Base-by-base conservation (phyloP, 2,113 vertebrate genomes). In the Dunckerocampus dactyliophorus region DNA sequence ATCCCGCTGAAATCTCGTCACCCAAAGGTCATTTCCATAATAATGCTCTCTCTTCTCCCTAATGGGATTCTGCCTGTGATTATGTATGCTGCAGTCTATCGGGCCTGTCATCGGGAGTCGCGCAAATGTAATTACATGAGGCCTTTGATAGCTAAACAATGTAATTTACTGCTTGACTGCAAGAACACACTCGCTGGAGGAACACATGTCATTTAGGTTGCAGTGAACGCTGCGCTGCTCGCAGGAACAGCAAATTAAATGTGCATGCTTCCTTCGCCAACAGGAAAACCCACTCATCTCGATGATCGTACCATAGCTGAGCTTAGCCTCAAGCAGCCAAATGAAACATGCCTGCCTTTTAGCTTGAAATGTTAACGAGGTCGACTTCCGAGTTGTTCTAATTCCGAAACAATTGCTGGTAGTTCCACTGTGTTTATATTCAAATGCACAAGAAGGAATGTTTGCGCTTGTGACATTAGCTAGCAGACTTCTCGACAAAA, bases 11-110 rank as follows among this genome's bases (percentile, higher is more conserved):
- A 65, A 79, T 82, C 84, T 73, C 63, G 82, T 76, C 83, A 84
- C 76, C 81, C 81, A 85, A 74, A 88, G 85, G 85, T 88, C 80
- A 89, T 88, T 88, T 89, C 79, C 87, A 88, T 90, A 88, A 88
- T 84, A 88, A 88, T 86, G 71, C 72, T 43, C 71, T 84, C 71
- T 63, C 61, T 68, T 82, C 67, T 80, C 81, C 78, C 83, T 82
- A 86, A 88, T 86, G 86, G 83, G 87, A 84, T 87, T 87, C 80
- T 54, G 82, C 70, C 79, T 84, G 84, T 84, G 83, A 87, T 88
- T 84, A 86, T 84, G 79, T 83, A 81, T 82, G 81, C 74, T 59
- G 67, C 68, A 65, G 24, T 76, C 84, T 80, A 83, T 85, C 84
- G 73, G 77, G 63, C 37, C 79, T 80, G 82, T 87, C 85, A 82